Conservation (phyloP, 2,888 invertebrate species). For the Phortica okadai region DNA sequence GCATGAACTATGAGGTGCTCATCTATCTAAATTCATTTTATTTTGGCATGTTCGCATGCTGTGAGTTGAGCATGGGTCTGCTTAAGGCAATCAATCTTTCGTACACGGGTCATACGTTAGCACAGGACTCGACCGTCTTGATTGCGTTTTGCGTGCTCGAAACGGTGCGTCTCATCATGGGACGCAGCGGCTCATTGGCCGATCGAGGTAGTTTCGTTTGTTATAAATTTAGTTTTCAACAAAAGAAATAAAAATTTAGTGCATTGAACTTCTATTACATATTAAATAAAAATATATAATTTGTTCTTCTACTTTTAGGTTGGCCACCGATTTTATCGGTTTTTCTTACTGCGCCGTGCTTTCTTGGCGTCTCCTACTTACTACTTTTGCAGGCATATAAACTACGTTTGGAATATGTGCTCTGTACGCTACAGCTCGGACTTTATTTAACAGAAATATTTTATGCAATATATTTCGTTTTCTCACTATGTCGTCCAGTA, state of each 20-base stretch:
- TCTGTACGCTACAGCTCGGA: slow-evolving; percentile 89
- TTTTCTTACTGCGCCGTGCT: slow-evolving; percentile 88
- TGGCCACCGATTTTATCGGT: slow-evolving; percentile 89
- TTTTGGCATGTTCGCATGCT: slow-evolving; percentile 89
- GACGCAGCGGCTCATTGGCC: slow-evolving; percentile 83
- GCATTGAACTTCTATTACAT: not conserved
- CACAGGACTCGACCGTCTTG: slow-evolving; percentile 88
- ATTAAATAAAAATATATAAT: slow-evolving; percentile 27
- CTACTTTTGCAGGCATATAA: slow-evolving; percentile 93
- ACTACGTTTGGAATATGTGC: slow-evolving; percentile 90
- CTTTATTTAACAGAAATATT: slow-evolving; percentile 82
- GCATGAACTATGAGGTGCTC: slow-evolving; percentile 88
- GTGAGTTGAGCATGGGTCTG: slow-evolving; percentile 88
- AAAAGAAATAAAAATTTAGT: not conserved
- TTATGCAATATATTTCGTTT: slow-evolving; percentile 82
- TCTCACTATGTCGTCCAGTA: slow-evolving; percentile 80
- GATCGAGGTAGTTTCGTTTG: slow-evolving; percentile 68
- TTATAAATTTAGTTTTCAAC: slow-evolving; percentile 40
- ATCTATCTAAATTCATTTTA: slow-evolving; percentile 91
- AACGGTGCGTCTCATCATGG: slow-evolving; percentile 88
- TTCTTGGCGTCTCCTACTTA: slow-evolving; percentile 89
- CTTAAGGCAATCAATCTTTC: slow-evolving; percentile 89
- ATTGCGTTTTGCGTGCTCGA: slow-evolving; percentile 87
- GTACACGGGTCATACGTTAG: slow-evolving; percentile 84
- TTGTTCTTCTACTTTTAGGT: slow-evolving; percentile 78